These are phyloP conservation scores for Lerista edwardsae DNA, from an alignment of 2,797 vertebrate species.

Conservation along the genomic window DNA sequence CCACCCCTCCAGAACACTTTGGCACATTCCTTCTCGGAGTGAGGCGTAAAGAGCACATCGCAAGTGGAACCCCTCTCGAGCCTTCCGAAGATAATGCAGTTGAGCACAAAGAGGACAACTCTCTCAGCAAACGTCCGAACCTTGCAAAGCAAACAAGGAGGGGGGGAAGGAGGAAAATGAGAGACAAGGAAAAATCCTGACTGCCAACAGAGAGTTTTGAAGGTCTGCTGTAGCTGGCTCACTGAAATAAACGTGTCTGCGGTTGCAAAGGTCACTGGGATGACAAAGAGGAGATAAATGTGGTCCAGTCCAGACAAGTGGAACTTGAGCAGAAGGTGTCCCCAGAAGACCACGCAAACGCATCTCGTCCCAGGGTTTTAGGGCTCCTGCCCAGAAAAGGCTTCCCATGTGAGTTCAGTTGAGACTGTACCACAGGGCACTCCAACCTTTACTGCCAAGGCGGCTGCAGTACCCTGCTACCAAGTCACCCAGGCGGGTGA, in stretches of 20 bases:
- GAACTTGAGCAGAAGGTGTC: neutral
- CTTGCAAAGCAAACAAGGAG: constrained; percentile 73
- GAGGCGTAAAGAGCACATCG: constrained; percentile 81
- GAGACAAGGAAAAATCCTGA: constrained; percentile 41
- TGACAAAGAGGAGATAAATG: constrained; percentile 13
- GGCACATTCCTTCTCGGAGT: constrained; percentile 82
- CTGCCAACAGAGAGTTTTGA: constrained; percentile 43
- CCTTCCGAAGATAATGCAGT: constrained; percentile 84
- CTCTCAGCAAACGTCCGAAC: constrained; percentile 87
- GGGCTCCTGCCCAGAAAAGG: neutral
- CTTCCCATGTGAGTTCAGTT: neutral
- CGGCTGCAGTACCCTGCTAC: no score
- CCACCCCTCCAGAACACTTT: constrained; percentile 89
- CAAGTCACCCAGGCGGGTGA: no score
- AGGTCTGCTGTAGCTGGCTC: constrained; percentile 33
- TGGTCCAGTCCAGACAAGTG: constrained; percentile 1
- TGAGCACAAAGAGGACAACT: constrained; percentile 91
- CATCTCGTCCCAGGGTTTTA: neutral
- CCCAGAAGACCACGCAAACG: neutral
- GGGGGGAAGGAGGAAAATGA: constrained; percentile 34
- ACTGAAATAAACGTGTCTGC: constrained; percentile 42
- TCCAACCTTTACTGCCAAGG: no score
- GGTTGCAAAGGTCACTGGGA: constrained; percentile 18
- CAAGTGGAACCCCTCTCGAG: constrained; percentile 77
- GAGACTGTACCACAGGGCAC: no score